Evolutionary conservation across 2,797 vertebrate genomes (phyloP), one percentile per base, ranked within the genome.

Genomic region (Myotis findleyi): DNA sequence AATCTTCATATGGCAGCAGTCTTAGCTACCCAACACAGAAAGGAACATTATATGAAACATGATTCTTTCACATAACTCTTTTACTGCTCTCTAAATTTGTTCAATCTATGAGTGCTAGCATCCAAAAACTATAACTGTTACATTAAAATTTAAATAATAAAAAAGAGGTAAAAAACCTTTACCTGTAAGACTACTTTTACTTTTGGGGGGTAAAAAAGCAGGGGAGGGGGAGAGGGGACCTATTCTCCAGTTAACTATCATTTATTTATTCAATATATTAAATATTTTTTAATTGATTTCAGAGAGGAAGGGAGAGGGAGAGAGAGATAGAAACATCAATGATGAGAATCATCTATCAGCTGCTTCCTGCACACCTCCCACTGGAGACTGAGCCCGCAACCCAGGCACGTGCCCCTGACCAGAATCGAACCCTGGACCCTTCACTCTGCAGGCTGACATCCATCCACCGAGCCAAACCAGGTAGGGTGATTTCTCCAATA

Each of bases 81-180:
- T 88, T 36, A 73, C 59, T 12, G 64, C 18, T 93, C 38, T 82
- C 44, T 80, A 82, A 72, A 82, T 69, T 62, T 9, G 33, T 68
- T 73, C 41, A 89, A 30, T 64, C 68, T 53, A 1, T 51, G 36
- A 66, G 38, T 51, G 33, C 1, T 62, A 49, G 13, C 51, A 36
- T n/a, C 55, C 27, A 7, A 91, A 91, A 79, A 66, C 38, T 71
- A 17, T 8, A 76, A 87, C 21, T 47, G 13, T 73, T 57, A 49
- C 5, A 77, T 87, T 82, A 89, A 89, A 92, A 89, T 16, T 5
- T 85, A 79, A 84, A 90, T 64, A 88, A 86, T 71, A 76, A 89
- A 66, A 84, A 64, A 68, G 12, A 79, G 72, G 3, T 23, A 14
- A 79, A 87, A 94, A 79, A 23, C 23, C 3, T 11, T 81, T 41